Base-by-base conservation (phyloP, 2,888 invertebrate genomes). In the Hyppa rectilinea region DNA sequence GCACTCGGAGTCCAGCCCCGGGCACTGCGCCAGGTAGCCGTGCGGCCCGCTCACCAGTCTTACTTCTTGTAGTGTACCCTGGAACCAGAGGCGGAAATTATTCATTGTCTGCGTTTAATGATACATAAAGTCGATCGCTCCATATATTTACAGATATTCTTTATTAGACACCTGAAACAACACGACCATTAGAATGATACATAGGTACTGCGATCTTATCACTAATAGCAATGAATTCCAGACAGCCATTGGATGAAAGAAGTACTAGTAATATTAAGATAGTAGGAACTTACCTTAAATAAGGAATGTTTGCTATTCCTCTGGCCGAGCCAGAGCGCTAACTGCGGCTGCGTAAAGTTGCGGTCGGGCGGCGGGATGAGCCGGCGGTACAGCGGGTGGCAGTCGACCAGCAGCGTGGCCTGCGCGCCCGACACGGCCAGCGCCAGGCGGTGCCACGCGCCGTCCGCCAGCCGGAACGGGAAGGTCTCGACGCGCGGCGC, bases 31-130 rank as follows among this genome's bases (percentile, higher is more conserved):
- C 89, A 98, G 96, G 94, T 98, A 98, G 82, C 98, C 98, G 94
- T 98, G 98, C 77, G 98, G 97, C 87, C 98, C 98, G 89, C 97
- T 97, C 91, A 98, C 97, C 93, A 99, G 96, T 94, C 97, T 97
- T 88, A 98, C 98, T 92, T 98, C 98, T 96, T 98, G 98, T 93
- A 99, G 96, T 85, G 97, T 97, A 90, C 98, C 98, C 99, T 99
- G 96, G 59, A 94, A 91, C 78, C 64, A 74, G 36, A 67, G 17
- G 36, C 12, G 10, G 36, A 20, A 5, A 38, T 26, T 31, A 56
- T 17, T 9, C 12, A 6, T 31, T 58, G 29, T 43, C 3, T 29
- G n/a, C 14, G n/a, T 29, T n/a, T 7, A 4, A n/a, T 40, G 20
- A 26, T 9, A 43, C 12, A 20, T 26, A 58, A 38, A 40, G 4